Conservation (phyloP, 2,888 invertebrate genomes). For the Torymus tubicola region DNA sequence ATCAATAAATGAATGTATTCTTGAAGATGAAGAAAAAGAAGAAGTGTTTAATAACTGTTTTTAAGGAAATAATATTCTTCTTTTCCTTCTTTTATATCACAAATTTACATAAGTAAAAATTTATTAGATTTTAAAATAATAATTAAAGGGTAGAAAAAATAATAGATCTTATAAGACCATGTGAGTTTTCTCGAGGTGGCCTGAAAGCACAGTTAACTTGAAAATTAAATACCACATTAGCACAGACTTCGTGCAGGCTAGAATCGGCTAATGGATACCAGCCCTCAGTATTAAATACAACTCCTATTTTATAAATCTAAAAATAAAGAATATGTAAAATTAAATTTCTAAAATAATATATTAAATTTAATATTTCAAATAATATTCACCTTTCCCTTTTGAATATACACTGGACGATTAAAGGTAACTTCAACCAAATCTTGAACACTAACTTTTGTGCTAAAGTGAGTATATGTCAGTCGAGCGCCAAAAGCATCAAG, state of each 20-base stretch:
- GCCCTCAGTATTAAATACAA: slow-evolving; percentile 88
- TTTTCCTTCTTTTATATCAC: slow-evolving; percentile 54
- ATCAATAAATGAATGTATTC: slow-evolving; percentile 44
- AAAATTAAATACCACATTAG: slow-evolving; percentile 86
- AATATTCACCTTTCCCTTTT: slow-evolving; percentile 81
- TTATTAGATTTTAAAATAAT: slow-evolving; percentile 18
- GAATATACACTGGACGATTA: slow-evolving; percentile 88
- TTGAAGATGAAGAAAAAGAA: slow-evolving; percentile 47
- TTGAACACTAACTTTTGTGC: slow-evolving; percentile 85
- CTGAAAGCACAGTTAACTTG: slow-evolving; percentile 62
- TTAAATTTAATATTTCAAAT: background rate
- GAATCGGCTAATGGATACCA: slow-evolving; percentile 89
- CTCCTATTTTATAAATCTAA: slow-evolving; percentile 88
- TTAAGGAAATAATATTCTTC: slow-evolving; percentile 37
- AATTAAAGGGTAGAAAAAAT: slow-evolving; percentile 80
- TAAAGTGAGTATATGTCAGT: slow-evolving; percentile 89
- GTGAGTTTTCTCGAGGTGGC: too few relatives aligned
- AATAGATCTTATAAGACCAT: slow-evolving; percentile 87
- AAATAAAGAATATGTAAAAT: slow-evolving; percentile 51
- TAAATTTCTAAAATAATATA: background rate
- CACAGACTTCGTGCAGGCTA: slow-evolving; percentile 82
- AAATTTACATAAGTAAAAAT: slow-evolving; percentile 50
- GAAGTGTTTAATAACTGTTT: slow-evolving; percentile 17
- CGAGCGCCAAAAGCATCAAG: slow-evolving; percentile 88
- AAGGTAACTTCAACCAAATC: slow-evolving; percentile 88